Evolutionary conservation across 1,140 invertebrate species (phyloP).

Genomic region (Scaptomyza hsui): DNA sequence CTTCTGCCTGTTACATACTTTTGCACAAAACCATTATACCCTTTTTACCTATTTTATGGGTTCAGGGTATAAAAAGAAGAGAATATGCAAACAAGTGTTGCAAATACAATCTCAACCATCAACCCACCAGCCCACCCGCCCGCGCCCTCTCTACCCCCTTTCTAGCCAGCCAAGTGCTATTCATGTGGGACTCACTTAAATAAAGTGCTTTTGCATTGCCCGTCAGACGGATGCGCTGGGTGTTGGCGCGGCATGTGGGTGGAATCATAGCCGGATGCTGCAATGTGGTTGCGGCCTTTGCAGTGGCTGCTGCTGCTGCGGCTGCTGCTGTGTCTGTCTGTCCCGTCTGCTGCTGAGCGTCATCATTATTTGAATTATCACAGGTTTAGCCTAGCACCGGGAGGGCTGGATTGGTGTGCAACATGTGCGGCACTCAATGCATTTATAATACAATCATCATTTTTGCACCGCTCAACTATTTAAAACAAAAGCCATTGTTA

Average conservation of each 20-base stretch:
- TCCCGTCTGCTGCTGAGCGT: conserved; percentile 11
- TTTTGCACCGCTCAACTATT: conserved; percentile 57
- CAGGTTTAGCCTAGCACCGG: conserved; percentile 48
- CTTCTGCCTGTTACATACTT: no score
- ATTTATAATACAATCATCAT: conserved; percentile 45
- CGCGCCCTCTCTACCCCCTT: conserved; percentile 6
- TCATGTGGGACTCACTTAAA: conserved; percentile 83
- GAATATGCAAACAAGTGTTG: conserved; percentile 73
- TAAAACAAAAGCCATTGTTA: conserved; percentile 50
- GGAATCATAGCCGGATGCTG: conserved; percentile 48
- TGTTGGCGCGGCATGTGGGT: background rate
- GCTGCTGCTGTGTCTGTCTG: conserved; percentile 6
- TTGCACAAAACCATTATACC: no score
- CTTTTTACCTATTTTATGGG: no score
- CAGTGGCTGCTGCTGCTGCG: conserved; percentile 13
- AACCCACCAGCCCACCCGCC: conserved; percentile 2
- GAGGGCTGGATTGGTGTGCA: conserved; percentile 1
- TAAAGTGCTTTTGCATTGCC: conserved; percentile 83
- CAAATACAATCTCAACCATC: conserved; percentile 69
- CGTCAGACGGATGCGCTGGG: conserved; percentile 57
- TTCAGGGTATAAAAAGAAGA: no score
- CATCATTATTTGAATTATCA: conserved; percentile 78
- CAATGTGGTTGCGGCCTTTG: conserved; percentile 41
- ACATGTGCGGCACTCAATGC: conserved; percentile 53
- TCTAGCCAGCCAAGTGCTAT: conserved; percentile 69